Percentiles rank a stretch among this genome's conserved stretches.
Evolutionary conservation across 2,113 vertebrate genomes (phyloP).

Genomic region (Tylochromis polylepis): DNA sequence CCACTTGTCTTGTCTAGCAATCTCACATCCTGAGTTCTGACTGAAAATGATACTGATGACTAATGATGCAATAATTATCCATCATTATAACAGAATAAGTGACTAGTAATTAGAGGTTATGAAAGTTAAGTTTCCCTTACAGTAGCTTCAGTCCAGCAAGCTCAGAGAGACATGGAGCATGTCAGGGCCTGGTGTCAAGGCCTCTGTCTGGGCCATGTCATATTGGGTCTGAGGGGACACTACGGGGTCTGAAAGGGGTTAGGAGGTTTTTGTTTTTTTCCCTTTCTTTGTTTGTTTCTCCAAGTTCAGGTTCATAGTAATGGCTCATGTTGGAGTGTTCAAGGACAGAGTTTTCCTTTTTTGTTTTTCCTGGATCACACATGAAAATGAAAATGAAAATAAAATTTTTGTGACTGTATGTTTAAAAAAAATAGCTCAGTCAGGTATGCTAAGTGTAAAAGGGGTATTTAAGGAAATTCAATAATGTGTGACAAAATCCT

Average conservation of each 20-base stretch:
- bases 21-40: constrained; percentile 26
- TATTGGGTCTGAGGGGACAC: not conserved
- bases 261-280: constrained; percentile 50
- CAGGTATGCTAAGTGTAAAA: not conserved
- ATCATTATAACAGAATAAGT: not conserved
- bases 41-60: not conserved
- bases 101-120: not conserved
- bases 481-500: not conserved
- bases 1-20: not conserved
- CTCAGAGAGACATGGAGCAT: not conserved
- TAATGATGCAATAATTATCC: not conserved
- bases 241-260: constrained; percentile 11
- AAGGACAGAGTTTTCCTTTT: not conserved
- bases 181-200: not conserved
- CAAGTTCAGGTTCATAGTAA: not conserved
- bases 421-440: not conserved
- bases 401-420: not conserved
- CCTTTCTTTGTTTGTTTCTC: constrained; percentile 33
- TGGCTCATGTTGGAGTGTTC: not conserved
- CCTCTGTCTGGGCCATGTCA: not conserved
- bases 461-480: not conserved
- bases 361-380: not conserved
- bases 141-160: not conserved
- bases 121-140: not conserved
- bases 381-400: not conserved